phyloP scores from a whole-genome alignment of 2,888 invertebrate genomes.

The Pristionchus exspectatus region DNA sequence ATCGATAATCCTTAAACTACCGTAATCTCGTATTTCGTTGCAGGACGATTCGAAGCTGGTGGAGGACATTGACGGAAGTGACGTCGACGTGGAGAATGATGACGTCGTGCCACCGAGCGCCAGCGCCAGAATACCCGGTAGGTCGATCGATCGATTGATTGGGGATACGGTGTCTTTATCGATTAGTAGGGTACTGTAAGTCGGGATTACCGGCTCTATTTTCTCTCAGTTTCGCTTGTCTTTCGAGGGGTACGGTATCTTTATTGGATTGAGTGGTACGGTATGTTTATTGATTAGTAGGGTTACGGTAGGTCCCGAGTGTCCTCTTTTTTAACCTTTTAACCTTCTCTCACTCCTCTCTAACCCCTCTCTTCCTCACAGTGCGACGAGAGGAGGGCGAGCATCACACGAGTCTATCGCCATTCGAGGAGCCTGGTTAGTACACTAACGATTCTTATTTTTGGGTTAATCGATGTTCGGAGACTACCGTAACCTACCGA shows the following conservation, averaged over 20 bases:
- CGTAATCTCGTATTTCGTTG: neutral
- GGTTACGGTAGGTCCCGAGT: neutral
- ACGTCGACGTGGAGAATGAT: slow-evolving; percentile 35
- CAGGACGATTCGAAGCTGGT: slow-evolving; percentile 50
- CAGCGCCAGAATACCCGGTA: slow-evolving; percentile 30
- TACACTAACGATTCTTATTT: neutral
- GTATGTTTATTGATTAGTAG: neutral
- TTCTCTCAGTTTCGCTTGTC: too few species aligned
- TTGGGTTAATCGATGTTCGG: too few species aligned
- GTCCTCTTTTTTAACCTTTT: neutral
- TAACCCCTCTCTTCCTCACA: neutral
- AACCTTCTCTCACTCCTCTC: neutral
- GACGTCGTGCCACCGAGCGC: neutral
- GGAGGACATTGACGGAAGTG: slow-evolving; percentile 45
- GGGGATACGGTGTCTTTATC: neutral
- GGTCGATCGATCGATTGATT: neutral
- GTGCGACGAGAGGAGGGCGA: neutral
- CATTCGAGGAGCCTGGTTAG: slow-evolving; percentile 27
- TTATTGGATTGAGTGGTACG: neutral
- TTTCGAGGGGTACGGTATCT: neutral
- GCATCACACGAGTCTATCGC: slow-evolving; percentile 10
- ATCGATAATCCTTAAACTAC: neutral
- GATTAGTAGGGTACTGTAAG: neutral
- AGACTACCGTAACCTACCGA: too few species aligned
- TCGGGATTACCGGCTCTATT: neutral